Evolutionary conservation across 2,797 vertebrate species (phyloP).

Genomic region (Peromyscus aztecus): DNA sequence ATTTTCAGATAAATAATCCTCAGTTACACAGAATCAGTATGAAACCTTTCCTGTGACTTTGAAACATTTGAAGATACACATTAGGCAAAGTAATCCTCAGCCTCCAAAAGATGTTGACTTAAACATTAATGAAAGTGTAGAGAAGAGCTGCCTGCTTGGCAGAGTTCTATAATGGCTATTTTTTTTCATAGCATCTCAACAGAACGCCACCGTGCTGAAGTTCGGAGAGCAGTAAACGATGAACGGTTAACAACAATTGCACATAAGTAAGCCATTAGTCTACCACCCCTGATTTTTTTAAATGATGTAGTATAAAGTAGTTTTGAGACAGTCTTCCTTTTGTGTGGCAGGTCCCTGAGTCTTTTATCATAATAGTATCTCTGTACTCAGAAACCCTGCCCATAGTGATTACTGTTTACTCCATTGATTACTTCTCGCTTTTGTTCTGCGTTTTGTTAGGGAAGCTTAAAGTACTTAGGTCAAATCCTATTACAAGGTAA

Average conservation of each 20-base stretch:
- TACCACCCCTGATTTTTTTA: slow-evolving; percentile 74
- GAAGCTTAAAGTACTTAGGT: slow-evolving; percentile 66
- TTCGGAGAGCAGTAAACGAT: slow-evolving; percentile 98
- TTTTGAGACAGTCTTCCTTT: slow-evolving; percentile 79
- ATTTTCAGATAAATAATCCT: slow-evolving; percentile 65
- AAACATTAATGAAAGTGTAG: slow-evolving; percentile 79
- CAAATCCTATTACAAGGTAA: slow-evolving; percentile 71
- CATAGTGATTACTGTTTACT: slow-evolving; percentile 72
- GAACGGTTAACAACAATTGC: slow-evolving; percentile 98
- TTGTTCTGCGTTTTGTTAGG: slow-evolving; percentile 73
- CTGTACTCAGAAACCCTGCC: slow-evolving; percentile 67
- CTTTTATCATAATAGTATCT: slow-evolving; percentile 67
- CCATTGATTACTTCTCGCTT: slow-evolving; percentile 67
- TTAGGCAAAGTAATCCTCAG: slow-evolving; percentile 61
- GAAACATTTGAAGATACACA: slow-evolving; percentile 64
- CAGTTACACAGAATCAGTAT: slow-evolving; percentile 68
- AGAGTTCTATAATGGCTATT: slow-evolving; percentile 85
- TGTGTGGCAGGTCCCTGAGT: slow-evolving; percentile 79
- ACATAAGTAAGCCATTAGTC: slow-evolving; percentile 94
- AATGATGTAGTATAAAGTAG: slow-evolving; percentile 68
- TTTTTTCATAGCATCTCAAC: slow-evolving; percentile 94
- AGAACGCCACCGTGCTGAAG: slow-evolving; percentile 97
- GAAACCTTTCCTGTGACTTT: slow-evolving; percentile 66
- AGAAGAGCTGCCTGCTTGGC: slow-evolving; percentile 79
- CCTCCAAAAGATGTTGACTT: slow-evolving; percentile 74